phyloP scores from a whole-genome alignment of 1,140 invertebrate genomes.

The Hylyphantes graminicola region DNA sequence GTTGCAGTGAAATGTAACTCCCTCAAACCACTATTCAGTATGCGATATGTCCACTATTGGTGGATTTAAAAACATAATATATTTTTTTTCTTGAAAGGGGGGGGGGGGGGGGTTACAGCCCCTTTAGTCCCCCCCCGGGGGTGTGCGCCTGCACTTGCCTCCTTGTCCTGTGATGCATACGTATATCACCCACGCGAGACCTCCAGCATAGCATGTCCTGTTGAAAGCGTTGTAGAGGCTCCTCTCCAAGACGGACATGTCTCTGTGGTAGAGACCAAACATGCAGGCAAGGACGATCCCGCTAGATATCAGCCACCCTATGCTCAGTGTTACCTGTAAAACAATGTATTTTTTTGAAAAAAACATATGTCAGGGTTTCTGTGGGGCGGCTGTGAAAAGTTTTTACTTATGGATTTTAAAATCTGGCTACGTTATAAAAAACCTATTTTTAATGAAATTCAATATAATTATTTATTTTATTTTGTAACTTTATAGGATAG shows the following conservation, averaged over 20 bases:
- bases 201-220: not conserved
- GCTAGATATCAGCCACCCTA: slow-evolving; percentile 16
- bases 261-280: slow-evolving; percentile 2
- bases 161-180: slow-evolving; percentile 2
- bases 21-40: too few relatives aligned
- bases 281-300: not conserved
- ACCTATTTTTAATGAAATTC: too few relatives aligned
- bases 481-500: too few relatives aligned
- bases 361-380: not conserved
- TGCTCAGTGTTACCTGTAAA: not conserved
- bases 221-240: slow-evolving; percentile 7
- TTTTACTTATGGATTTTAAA: not conserved
- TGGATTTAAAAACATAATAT: too few relatives aligned
- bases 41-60: too few relatives aligned
- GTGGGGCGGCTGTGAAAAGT: not conserved
- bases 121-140: too few relatives aligned
- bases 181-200: slow-evolving; percentile 24
- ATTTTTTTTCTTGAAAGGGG: too few relatives aligned
- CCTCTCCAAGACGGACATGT: not conserved
- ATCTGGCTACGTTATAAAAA: not conserved
- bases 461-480: too few relatives aligned
- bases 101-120: too few relatives aligned
- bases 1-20: too few relatives aligned
- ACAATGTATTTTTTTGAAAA: not conserved
- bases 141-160: not conserved